phyloP scores from a whole-genome alignment of 2,113 vertebrate species.

The Danionella cerebrum region DNA sequence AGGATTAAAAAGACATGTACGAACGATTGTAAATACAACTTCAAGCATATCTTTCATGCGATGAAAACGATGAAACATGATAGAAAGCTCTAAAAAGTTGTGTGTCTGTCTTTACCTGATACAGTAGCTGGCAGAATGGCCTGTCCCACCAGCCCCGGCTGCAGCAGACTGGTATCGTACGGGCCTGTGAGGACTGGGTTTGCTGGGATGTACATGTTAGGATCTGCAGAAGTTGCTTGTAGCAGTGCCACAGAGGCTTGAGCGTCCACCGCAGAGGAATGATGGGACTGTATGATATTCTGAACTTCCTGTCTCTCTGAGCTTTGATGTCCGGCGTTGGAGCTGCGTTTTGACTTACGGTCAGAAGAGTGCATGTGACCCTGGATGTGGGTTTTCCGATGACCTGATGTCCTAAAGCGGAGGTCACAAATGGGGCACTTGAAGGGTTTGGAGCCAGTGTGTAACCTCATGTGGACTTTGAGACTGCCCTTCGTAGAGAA shows the following conservation, averaged over 20 bases:
- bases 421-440: conserved; percentile 95
- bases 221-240: conserved; percentile 66
- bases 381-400: conserved; percentile 96
- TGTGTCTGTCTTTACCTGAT: conserved; percentile 70
- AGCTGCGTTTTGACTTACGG: conserved; percentile 66
- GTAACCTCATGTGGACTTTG: conserved; percentile 98
- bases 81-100: too few species aligned
- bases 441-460: conserved; percentile 96
- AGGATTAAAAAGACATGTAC: too few species aligned
- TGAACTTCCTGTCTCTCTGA: conserved; percentile 54
- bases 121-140: conserved; percentile 88
- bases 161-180: conserved; percentile 84
- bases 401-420: conserved; percentile 92
- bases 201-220: conserved; percentile 85
- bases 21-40: too few species aligned
- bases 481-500: conserved; percentile 97
- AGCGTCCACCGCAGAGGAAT: conserved; percentile 57
- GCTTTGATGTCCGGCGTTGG: conserved; percentile 51
- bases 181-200: conserved; percentile 79
- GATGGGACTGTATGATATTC: conserved; percentile 47
- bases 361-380: conserved; percentile 79
- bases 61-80: too few species aligned
- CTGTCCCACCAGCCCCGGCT: conserved; percentile 83
- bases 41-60: too few species aligned
- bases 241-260: conserved; percentile 73